phyloP scores from a whole-genome alignment of 2,797 vertebrate genomes.

The Microctenopoma stevenorrisi region DNA sequence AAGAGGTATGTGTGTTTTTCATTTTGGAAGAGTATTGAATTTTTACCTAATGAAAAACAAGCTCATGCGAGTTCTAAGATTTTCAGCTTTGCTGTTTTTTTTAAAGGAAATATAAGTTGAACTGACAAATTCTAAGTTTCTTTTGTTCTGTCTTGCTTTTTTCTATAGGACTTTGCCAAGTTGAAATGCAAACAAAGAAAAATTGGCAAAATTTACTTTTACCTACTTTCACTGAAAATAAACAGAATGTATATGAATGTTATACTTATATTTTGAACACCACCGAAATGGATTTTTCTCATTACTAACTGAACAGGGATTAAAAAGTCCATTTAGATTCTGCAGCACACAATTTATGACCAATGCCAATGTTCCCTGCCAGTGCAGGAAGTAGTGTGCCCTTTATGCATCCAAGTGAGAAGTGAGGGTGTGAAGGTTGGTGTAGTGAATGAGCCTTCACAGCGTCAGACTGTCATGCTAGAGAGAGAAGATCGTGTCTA shows the following conservation, averaged over 20 bases:
- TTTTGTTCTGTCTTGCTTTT: neutral
- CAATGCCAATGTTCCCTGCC: constrained; percentile 24
- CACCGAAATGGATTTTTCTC: constrained; percentile 1
- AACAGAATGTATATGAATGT: neutral
- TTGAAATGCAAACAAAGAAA: constrained; percentile 3
- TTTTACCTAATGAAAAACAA: constrained; percentile 3
- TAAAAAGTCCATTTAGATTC: constrained; percentile 25
- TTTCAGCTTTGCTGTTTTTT: constrained; percentile 4
- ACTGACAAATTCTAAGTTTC: constrained; percentile 20
- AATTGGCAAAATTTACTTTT: neutral
- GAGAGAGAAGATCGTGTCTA: constrained; percentile 12
- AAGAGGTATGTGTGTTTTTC: constrained; percentile 21
- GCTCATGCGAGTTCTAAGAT: neutral
- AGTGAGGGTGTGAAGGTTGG: constrained; percentile 29
- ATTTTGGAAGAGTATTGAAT: constrained; percentile 1
- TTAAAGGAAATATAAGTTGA: constrained; percentile 12
- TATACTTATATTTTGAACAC: neutral
- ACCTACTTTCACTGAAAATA: neutral
- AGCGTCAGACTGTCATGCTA: constrained; percentile 20
- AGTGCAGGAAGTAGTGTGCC: constrained; percentile 20
- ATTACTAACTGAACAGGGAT: constrained; percentile 22
- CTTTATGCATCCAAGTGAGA: constrained; percentile 43
- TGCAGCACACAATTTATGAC: constrained; percentile 35
- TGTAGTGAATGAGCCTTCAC: constrained; percentile 36
- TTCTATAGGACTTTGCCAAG: neutral